These are phyloP conservation scores for Aurelia coerulea DNA, from an alignment of 30 jellyfish, hydroid and myxozoan genomes.

Conservation along the genomic window DNA sequence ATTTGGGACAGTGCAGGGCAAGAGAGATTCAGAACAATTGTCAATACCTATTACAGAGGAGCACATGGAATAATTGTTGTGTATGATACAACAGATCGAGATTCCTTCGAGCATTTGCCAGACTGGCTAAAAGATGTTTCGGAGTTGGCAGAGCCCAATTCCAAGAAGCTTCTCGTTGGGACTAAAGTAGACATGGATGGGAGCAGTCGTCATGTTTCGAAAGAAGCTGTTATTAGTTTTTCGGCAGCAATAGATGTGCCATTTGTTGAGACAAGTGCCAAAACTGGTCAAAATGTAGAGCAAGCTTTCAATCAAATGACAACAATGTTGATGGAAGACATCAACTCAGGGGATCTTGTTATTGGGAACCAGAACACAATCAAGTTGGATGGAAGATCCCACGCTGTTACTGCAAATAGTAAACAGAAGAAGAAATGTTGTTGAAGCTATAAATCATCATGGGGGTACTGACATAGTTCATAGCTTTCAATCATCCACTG, in stretches of 20 bases:
- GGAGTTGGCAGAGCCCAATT: slow-evolving; percentile 94
- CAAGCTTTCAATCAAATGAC: slow-evolving; percentile 93
- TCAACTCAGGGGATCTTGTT: slow-evolving; percentile 57
- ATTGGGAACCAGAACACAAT: slow-evolving; percentile 43
- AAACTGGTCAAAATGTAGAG: slow-evolving; percentile 95
- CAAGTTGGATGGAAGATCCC: slow-evolving; percentile 51
- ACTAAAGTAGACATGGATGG: slow-evolving; percentile 88
- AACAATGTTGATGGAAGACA: slow-evolving; percentile 75
- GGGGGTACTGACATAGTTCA: too few species aligned
- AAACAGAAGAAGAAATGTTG: slow-evolving; percentile 35
- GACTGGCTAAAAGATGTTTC: slow-evolving; percentile 92
- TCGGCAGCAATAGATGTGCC: slow-evolving; percentile 72
- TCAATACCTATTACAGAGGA: slow-evolving; percentile 95
- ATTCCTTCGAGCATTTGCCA: slow-evolving; percentile 81
- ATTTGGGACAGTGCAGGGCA: slow-evolving; percentile 99
- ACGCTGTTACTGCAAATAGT: not conserved
- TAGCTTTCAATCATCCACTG: too few species aligned
- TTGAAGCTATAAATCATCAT: too few species aligned
- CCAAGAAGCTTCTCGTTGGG: slow-evolving; percentile 93
- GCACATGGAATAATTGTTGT: slow-evolving; percentile 95
- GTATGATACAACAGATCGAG: slow-evolving; percentile 95
- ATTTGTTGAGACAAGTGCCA: slow-evolving; percentile 89
- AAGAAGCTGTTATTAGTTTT: slow-evolving; percentile 61
- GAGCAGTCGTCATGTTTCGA: slow-evolving; percentile 68
- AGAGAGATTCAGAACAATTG: slow-evolving; percentile 97